These are phyloP conservation scores for Gadopsis bispinosus DNA, from an alignment of 2,797 vertebrate genomes.

Conservation along the genomic window DNA sequence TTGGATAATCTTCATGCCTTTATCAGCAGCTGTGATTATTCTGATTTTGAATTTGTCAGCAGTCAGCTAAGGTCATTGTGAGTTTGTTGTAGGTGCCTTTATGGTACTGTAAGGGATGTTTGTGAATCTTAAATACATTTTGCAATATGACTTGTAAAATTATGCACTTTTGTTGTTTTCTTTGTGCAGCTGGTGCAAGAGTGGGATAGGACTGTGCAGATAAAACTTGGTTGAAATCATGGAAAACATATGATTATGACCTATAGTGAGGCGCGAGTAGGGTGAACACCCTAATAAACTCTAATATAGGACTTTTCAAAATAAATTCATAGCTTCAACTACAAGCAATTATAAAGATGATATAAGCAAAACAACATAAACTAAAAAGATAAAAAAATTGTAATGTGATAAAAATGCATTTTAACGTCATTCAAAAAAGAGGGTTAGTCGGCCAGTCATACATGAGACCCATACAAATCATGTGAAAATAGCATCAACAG, in stretches of 20 bases:
- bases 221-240: constrained; percentile 75
- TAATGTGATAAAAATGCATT: background rate
- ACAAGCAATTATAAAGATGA: background rate
- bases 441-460: background rate
- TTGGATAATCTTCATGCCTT: background rate
- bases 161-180: constrained; percentile 10
- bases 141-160: background rate
- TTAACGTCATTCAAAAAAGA: background rate
- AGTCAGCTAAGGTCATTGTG: background rate
- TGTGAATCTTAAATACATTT: background rate
- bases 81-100: background rate
- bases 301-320: background rate
- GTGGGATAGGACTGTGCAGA: constrained; percentile 69
- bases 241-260: constrained; percentile 81
- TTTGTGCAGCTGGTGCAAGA: constrained; percentile 38
- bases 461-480: background rate
- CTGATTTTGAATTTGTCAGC: background rate
- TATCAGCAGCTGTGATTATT: background rate
- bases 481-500: background rate
- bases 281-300: constrained; percentile 19
- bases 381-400: background rate
- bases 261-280: constrained; percentile 57
- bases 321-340: too few relatives aligned
- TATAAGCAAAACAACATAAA: background rate
- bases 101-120: background rate